Evolutionary conservation across 2,113 vertebrate genomes (phyloP).

Genomic region (Castor canadensis): DNA sequence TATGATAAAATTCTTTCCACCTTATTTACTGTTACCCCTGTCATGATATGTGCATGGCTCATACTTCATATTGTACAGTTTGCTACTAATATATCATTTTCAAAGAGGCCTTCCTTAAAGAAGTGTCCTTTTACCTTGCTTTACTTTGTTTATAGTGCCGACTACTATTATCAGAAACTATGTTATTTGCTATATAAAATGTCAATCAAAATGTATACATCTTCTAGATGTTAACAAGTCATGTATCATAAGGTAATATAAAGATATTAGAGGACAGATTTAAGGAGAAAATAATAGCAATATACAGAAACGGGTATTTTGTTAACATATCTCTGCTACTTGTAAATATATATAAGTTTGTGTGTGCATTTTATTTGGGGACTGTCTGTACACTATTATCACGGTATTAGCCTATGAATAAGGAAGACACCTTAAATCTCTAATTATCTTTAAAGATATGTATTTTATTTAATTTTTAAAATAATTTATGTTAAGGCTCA

Average conservation of each 20-base stretch:
- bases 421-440: background rate
- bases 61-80: background rate
- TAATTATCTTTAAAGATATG: background rate
- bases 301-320: background rate
- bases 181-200: background rate
- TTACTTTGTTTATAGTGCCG: background rate
- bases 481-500: conserved; percentile 7
- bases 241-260: background rate
- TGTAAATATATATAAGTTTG: background rate
- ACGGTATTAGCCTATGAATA: background rate
- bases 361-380: background rate
- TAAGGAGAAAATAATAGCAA: background rate
- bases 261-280: background rate
- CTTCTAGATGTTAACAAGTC: background rate
- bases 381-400: background rate
- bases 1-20: background rate
- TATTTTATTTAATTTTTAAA: conserved; percentile 33
- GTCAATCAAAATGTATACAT: background rate
- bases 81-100: background rate
- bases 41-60: background rate
- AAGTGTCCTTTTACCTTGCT: background rate
- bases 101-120: background rate
- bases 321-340: background rate
- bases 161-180: background rate
- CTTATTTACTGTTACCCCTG: background rate